Conservation (phyloP, 1,140 invertebrate genomes). For the Notospermus geniculatus region DNA sequence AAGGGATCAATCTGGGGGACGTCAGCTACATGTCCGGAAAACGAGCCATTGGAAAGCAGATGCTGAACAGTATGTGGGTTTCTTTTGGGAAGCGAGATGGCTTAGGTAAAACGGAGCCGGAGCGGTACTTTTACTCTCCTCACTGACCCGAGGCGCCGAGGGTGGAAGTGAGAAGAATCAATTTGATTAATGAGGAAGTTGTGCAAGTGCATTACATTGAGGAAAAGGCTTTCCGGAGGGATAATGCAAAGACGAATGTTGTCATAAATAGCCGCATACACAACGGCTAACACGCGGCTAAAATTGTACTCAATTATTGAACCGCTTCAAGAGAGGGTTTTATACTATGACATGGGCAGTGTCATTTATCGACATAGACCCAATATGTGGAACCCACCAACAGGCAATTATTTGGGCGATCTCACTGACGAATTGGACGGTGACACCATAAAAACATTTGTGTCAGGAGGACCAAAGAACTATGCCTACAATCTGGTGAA, state of each 20-base stretch:
- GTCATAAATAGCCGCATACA: slow-evolving; percentile 48
- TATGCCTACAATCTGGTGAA: slow-evolving; percentile 13
- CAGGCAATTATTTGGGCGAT: slow-evolving; percentile 42
- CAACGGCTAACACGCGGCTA: slow-evolving; percentile 52
- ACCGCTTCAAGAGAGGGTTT: slow-evolving; percentile 33
- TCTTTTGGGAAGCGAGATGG: slow-evolving; percentile 17
- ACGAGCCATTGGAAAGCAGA: slow-evolving; percentile 30
- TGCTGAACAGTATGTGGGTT: slow-evolving; percentile 38
- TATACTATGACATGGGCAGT: slow-evolving; percentile 56
- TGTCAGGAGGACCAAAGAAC: slow-evolving; percentile 24
- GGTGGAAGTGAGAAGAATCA: slow-evolving; percentile 21
- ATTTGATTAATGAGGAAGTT: slow-evolving; percentile 19
- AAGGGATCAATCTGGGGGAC: slow-evolving; percentile 48
- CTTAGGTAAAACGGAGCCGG: slow-evolving; percentile 28
- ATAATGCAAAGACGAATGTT: slow-evolving; percentile 42
- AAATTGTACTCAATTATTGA: slow-evolving; percentile 49
- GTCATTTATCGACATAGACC: slow-evolving; percentile 33
- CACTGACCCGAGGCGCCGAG: slow-evolving; percentile 21
- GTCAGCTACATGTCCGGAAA: slow-evolving; percentile 48
- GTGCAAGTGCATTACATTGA: slow-evolving; percentile 19
- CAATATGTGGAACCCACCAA: slow-evolving; percentile 20
- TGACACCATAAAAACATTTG: slow-evolving; percentile 13
- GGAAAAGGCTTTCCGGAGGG: neutral
- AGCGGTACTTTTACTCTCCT: slow-evolving; percentile 40
- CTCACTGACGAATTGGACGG: slow-evolving; percentile 33